Conservation (phyloP, 2,888 invertebrate genomes). For the Dromius quadrimaculatus region DNA sequence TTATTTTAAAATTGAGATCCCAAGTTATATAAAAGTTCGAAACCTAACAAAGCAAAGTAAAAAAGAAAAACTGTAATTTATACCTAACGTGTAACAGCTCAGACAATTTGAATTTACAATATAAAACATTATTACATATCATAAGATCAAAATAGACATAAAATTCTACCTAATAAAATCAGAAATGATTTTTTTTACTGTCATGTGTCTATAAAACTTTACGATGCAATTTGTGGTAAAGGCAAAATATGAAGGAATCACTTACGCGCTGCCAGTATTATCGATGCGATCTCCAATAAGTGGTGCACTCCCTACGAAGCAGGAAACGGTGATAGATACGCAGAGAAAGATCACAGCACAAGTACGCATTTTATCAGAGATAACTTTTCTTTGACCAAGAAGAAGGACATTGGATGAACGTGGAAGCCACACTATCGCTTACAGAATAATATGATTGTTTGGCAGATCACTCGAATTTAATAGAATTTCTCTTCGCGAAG, state of each 20-base stretch:
- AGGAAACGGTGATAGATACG: background rate
- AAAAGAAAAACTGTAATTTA: no score
- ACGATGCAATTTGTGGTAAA: constrained; percentile 29
- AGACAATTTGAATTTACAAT: constrained; percentile 22
- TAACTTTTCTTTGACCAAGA: constrained; percentile 48
- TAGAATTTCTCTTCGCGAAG: constrained; percentile 50
- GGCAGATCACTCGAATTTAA: constrained; percentile 48
- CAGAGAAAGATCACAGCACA: constrained; percentile 20
- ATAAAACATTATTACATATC: constrained; percentile 13
- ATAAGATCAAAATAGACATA: constrained; percentile 15
- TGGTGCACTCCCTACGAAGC: constrained; percentile 53
- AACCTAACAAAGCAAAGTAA: background rate
- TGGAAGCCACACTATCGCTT: constrained; percentile 46
- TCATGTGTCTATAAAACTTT: constrained; percentile 37
- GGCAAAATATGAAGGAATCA: constrained; percentile 41
- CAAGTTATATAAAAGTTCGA: no score
- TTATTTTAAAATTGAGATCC: no score
- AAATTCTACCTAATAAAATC: constrained; percentile 29
- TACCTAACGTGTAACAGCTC: no score
- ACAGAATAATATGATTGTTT: constrained; percentile 46
- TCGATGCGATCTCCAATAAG: constrained; percentile 55
- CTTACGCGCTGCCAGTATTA: constrained; percentile 53
- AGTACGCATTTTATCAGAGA: constrained; percentile 54
- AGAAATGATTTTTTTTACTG: constrained; percentile 33
- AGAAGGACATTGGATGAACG: constrained; percentile 45